Percentiles rank a stretch among this genome's conserved stretches.
These are phyloP conservation scores for Drosophila paramelanica DNA, from an alignment of 2,888 invertebrate genomes.

Conservation along the genomic window DNA sequence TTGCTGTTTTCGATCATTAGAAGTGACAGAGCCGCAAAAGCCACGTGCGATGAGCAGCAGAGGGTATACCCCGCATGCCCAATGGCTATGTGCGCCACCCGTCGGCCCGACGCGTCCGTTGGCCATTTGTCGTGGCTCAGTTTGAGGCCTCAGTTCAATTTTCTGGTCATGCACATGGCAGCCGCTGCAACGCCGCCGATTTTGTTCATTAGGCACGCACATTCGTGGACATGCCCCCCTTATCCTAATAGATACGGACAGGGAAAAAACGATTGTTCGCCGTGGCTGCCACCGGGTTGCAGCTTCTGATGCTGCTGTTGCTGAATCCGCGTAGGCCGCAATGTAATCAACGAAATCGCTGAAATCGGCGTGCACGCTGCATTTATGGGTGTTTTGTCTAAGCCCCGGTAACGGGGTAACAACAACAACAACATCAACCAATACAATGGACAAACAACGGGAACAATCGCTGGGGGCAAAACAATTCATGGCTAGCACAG, in stretches of 20 bases:
- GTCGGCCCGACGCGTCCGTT: conserved; percentile 20
- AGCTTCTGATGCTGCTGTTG: conserved; percentile 2
- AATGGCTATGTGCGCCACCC: background rate
- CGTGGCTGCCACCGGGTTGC: conserved; percentile 29
- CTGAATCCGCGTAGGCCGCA: conserved; percentile 45
- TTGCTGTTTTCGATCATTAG: conserved; percentile 66
- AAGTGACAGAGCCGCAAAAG: conserved; percentile 68
- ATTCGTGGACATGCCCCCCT: conserved; percentile 35
- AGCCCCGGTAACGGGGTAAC: conserved; percentile 7
- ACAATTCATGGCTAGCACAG: conserved; percentile 58
- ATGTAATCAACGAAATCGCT: conserved; percentile 78
- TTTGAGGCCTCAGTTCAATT: conserved; percentile 75
- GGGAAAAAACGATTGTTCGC: conserved; percentile 46
- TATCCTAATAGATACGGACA: conserved; percentile 1
- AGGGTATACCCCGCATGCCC: too few relatives aligned
- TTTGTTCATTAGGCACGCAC: conserved; percentile 80
- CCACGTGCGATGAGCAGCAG: conserved; percentile 25
- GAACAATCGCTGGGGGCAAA: conserved; percentile 45
- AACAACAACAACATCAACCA: conserved; percentile 19
- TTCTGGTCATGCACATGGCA: conserved; percentile 79
- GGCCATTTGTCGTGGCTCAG: conserved; percentile 72
- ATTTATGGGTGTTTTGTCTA: conserved; percentile 61
- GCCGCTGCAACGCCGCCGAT: conserved; percentile 67
- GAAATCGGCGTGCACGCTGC: conserved; percentile 56
- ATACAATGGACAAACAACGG: conserved; percentile 53